A percentile compares a stretch with the other conserved stretches of the same genome.
Conservation (phyloP, 2,113 vertebrate genomes). For the Varanus salvator region DNA sequence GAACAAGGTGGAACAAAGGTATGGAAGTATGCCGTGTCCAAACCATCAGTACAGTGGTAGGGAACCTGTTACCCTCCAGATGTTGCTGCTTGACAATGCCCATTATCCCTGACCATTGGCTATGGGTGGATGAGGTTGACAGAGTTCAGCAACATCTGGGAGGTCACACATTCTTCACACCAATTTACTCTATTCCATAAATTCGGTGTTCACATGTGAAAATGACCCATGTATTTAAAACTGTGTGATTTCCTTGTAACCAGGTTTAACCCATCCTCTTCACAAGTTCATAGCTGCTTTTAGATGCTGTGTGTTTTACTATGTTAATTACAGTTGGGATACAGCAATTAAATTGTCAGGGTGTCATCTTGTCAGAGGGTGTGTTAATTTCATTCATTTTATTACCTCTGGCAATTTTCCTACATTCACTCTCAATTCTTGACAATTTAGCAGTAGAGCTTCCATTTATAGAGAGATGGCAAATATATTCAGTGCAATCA, state of each 20-base stretch:
- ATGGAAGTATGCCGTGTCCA: neutral
- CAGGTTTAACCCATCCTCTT: constrained; percentile 5
- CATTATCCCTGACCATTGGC: neutral
- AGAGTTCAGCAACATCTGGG: neutral
- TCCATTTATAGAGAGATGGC: constrained; percentile 24
- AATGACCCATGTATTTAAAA: neutral
- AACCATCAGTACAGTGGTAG: neutral
- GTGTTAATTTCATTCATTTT: constrained; percentile 41
- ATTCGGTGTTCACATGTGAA: neutral
- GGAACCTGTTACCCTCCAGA: neutral
- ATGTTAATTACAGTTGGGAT: constrained; percentile 33
- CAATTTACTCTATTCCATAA: neutral
- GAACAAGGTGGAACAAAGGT: neutral
- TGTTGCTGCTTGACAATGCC: neutral
- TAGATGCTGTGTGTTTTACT: constrained; percentile 25
- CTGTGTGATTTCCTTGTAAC: neutral
- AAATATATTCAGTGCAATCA: constrained; percentile 9
- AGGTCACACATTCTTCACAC: neutral
- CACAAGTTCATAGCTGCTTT: neutral
- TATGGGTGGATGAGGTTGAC: neutral
- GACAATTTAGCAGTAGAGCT: constrained; percentile 20
- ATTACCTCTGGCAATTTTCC: constrained; percentile 19
- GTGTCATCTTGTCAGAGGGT: constrained; percentile 24
- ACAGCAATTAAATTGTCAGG: constrained; percentile 34
- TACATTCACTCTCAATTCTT: constrained; percentile 19